Percentiles rank a stretch among this genome's conserved stretches.
Evolutionary conservation across 2,797 vertebrate species (phyloP).

Genomic region (Pipistrellus pipistrellus): DNA sequence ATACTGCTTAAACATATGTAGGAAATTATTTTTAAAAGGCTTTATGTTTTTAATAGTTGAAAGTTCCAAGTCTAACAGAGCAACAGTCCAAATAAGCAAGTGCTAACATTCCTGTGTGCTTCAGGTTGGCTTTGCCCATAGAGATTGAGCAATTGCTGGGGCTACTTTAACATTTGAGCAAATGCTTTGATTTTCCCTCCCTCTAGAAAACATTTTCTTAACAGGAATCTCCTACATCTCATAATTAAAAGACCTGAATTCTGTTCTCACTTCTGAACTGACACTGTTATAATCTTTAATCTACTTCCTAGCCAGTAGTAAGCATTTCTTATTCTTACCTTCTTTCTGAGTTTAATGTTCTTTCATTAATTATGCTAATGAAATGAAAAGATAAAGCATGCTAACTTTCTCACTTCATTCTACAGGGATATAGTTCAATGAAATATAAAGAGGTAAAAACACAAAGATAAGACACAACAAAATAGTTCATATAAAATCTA

Average conservation of each 20-base stretch:
- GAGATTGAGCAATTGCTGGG: not conserved
- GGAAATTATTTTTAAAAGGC: not conserved
- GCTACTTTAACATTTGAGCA: not conserved
- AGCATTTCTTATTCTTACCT: constrained; percentile 13
- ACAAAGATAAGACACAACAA: constrained; percentile 17
- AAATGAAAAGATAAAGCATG: not conserved
- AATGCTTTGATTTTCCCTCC: constrained; percentile 7
- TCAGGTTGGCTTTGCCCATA: not conserved
- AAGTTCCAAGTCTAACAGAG: not conserved
- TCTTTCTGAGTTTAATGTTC: not conserved
- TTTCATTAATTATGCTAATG: not conserved
- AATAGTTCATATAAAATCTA: not conserved
- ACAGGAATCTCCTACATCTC: not conserved
- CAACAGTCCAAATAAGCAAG: constrained; percentile 10
- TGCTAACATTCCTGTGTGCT: not conserved
- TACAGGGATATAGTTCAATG: not conserved
- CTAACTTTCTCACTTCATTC: not conserved
- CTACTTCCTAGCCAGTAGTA: not conserved
- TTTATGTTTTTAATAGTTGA: constrained; percentile 47
- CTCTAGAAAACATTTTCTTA: not conserved
- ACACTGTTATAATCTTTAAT: not conserved
- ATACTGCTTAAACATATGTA: not conserved
- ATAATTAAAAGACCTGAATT: constrained; percentile 26
- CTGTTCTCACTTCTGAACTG: not conserved
- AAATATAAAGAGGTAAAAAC: not conserved